Base-by-base conservation (phyloP, 2,797 vertebrate genomes). In the Brachyrhaphis roseni region DNA sequence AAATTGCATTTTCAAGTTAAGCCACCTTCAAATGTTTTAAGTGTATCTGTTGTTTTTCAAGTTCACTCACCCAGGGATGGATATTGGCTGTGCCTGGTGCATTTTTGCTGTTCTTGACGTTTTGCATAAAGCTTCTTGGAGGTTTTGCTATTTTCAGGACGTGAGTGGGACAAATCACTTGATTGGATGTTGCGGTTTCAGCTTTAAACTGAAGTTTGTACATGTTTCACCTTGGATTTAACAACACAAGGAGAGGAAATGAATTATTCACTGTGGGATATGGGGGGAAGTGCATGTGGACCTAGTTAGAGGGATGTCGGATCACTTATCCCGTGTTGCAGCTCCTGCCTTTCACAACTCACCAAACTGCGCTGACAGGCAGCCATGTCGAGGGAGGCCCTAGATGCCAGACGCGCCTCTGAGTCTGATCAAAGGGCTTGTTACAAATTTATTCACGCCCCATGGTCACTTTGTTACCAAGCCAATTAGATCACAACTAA, bases 401-500 rank as follows among this genome's bases (percentile, higher is more conserved):
- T 11, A 74, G 84, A 86, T 47, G 83, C 87, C 90, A 83, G 43
- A 12, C 39, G 62, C 39, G 80, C 77, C 79, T 81, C 81, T 15
- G 87, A 84, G 88, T 84, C 79, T 84, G 85, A 90, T 93, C 91
- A 90, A 91, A 89, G 88, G 74, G 70, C 84, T 84, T 5, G 75
- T 89, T 86, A 83, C 82, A 83, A 86, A 91, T 90, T 13, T 81
- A 86, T 92, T 92, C 91, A 90, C 86, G 77, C 90, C 86, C 86
- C 85, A 70, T 87, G 89, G 92, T 92, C 90, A 90, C 91, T 93
- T 90, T 93, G 88, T 91, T 90, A 91, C 85, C 73, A 51, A 78
- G 85, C 91, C 91, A 92, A 92, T 94, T 93, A 92, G 82, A 90
- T 86, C 88, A 74, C 86, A 86, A 88, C 89, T 89, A 87, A 93